Conservation (phyloP, 23 tunicate genomes). For the Ciona savignyi region DNA sequence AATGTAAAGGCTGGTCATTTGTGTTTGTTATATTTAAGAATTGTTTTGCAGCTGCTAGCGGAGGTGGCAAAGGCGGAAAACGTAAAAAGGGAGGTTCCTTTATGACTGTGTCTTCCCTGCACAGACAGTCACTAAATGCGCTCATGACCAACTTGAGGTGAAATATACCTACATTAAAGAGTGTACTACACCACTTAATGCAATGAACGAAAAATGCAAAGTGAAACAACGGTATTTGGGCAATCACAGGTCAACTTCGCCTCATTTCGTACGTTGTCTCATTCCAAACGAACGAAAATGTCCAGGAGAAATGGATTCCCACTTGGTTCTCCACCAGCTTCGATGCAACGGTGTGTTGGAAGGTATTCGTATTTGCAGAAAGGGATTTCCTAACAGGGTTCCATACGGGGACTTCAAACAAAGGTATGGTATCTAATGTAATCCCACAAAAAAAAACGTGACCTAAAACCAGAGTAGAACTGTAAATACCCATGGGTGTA, state of each 20-base stretch:
- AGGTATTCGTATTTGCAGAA: constrained; percentile 99
- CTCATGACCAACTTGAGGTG: constrained; percentile 92
- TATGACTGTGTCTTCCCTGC: constrained; percentile 90
- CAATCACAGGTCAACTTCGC: constrained; percentile 80
- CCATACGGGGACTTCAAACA: constrained; percentile 97
- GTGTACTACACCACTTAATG: too few species aligned
- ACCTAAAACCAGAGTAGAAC: background rate
- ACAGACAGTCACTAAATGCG: constrained; percentile 75
- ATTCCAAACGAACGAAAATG: constrained; percentile 94
- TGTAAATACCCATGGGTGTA: background rate
- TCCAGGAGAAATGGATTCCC: constrained; percentile 87
- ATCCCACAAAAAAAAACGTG: too few species aligned
- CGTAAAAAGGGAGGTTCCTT: constrained; percentile 94
- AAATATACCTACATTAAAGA: background rate
- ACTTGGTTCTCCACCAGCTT: constrained; percentile 93
- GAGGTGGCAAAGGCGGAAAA: constrained; percentile 92
- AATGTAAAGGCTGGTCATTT: background rate
- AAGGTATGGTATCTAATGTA: too few species aligned
- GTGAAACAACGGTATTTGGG: too few species aligned
- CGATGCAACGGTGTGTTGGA: constrained; percentile 99
- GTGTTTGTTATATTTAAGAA: background rate
- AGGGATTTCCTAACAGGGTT: constrained; percentile 98
- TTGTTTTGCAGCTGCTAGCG: constrained; percentile 43
- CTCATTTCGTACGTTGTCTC: constrained; percentile 99
- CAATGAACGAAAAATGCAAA: background rate